Base-by-base conservation (phyloP, 1,140 invertebrate species). In the Drosophila watanabei region DNA sequence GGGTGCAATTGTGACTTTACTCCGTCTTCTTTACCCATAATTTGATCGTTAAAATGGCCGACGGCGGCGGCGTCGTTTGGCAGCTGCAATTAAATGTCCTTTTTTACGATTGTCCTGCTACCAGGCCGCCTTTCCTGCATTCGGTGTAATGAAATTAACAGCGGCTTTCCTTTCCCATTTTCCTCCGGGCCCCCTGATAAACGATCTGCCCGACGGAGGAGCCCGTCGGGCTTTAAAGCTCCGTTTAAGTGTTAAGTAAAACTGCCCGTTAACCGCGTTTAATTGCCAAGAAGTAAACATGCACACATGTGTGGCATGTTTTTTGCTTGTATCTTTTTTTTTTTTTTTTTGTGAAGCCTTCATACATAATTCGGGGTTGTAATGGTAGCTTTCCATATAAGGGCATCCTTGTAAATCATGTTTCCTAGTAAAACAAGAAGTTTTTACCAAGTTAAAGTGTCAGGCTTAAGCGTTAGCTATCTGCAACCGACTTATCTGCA, bases 11-110 rank as follows among this genome's bases (percentile, higher is more conserved):
- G 71, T 56, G 49, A 60, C 77, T 70, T 52, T 58, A 58, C 64
- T 54, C 24, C 18, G 64, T 54, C 69, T 52, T 76, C 57, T 30
- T 46, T 62, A 58, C 86, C 82, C 88, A 89, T 89, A 89, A 89
- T 90, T 89, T 89, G 86, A 89, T 90, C 85, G 82, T 89, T 89
- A 89, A 89, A 86, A 90, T 81, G 84, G 85, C 46, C 69, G n/a
- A 66, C 84, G 51, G 1, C 51, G 51, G 11, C 80, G 78, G 79
- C 79, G 75, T 88, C 68, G 85, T 68, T 81, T 80, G 63, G 48
- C 24, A 62, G 60, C 82, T 86, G 86, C 86, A 89, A 89, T 89
- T 86, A 89, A 89, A 89, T 82, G 86, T 86, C 56, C 33, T 72
- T 83, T 85, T 86, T 88, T 88, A 88, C 85, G 85, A 89, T 89